Base-by-base conservation (phyloP, 2,797 vertebrate genomes). In the Hyperoplus lanceolatus region DNA sequence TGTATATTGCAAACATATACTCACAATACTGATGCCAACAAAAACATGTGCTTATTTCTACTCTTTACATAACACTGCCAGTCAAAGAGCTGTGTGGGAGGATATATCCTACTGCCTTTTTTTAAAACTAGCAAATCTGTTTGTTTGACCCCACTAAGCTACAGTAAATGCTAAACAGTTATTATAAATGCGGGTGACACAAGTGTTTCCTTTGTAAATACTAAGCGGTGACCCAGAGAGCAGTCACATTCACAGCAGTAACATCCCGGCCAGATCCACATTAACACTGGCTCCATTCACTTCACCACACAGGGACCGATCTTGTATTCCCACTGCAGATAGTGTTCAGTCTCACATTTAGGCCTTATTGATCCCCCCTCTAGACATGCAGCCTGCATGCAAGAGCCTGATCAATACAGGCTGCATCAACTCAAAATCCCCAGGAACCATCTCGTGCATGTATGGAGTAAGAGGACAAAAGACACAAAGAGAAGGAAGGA, bases 391-490 rank as follows among this genome's bases (percentile, higher is more conserved):
- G 78, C 70, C 82, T 75, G 70, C 75, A 78, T 21, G 64, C 42
- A 59, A 73, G 72, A 65, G 49, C 46, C 49, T 51, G 59, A 89
- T 92, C 92, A 50, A 90, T 89, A 64, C 14, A 5, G 38, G 21
- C 36, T 21, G 43, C 54, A 60, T 61, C 5, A 13, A 51, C 29
- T 64, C 14, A 3, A 13, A n/a, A 58, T 70, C 69, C 42, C 55
- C 12, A 21, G 57, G 39, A 57, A 46, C 43, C 16, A 6, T 29
- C 66, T 51, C 16, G 0, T 51, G 71, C 63, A 53, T 55, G 21
- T 21, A 16, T 45, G 53, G n/a, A 56, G 18, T 14, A 36, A 46
- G 15, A 50, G 64, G 39, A 55, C 55, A 13, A 53, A 36, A 18
- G 65, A 56, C 58, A 63, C 8, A 50, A 42, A 48, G 74, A 55